Conservation (phyloP, 2,797 vertebrate genomes). For the Jordanella pulchra region DNA sequence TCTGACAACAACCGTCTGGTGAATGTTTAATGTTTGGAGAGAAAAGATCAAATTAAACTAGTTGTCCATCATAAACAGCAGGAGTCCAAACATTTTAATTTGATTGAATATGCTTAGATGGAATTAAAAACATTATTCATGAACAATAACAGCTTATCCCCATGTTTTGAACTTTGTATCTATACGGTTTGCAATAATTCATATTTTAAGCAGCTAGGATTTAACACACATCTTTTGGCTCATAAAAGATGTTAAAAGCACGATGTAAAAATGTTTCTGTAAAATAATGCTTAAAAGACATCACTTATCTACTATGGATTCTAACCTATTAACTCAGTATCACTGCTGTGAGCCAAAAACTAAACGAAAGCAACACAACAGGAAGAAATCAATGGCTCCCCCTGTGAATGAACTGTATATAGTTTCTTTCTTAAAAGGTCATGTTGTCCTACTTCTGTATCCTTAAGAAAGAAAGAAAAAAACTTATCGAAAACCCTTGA, state of each 20-base stretch:
- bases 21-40: constrained; percentile 20
- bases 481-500: neutral
- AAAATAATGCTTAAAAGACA: neutral
- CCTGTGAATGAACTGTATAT: constrained; percentile 4
- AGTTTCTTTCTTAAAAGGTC: constrained; percentile 12
- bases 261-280: constrained; percentile 6
- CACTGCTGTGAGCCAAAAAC: neutral
- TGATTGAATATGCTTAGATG: neutral
- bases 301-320: neutral
- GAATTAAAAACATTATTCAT: neutral
- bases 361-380: neutral
- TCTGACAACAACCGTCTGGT: neutral
- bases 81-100: neutral
- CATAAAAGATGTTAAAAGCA: neutral
- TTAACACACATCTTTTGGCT: neutral
- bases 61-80: neutral
- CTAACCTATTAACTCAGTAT: neutral
- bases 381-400: neutral
- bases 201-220: neutral
- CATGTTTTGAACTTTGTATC: neutral
- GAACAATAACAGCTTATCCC: neutral
- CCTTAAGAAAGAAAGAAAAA: neutral
- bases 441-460: neutral
- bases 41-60: neutral
- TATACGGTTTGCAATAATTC: neutral